phyloP scores from a whole-genome alignment of 2,888 invertebrate genomes.

The Empis stercorea region DNA sequence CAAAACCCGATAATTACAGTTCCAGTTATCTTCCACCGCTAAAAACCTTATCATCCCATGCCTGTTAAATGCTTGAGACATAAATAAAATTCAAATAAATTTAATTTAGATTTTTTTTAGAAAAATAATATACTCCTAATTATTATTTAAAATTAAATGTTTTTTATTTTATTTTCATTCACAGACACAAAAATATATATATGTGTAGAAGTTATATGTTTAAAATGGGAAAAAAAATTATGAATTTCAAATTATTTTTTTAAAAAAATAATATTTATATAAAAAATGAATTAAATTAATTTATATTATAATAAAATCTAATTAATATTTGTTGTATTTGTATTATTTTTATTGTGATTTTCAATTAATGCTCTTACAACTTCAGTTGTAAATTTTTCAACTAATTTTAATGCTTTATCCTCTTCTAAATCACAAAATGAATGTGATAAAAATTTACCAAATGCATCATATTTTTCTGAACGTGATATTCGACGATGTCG shows the following conservation, averaged over 20 bases:
- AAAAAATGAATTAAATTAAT: not conserved
- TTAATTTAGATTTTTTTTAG: too few relatives aligned
- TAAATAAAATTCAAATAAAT: too few relatives aligned
- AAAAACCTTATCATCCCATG: too few relatives aligned
- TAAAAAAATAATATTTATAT: not conserved
- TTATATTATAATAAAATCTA: not conserved
- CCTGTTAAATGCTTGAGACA: too few relatives aligned
- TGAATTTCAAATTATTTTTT: not conserved
- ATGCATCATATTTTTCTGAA: slow-evolving; percentile 25
- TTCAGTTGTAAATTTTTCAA: slow-evolving; percentile 32
- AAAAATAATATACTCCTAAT: too few relatives aligned
- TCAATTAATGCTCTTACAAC: slow-evolving; percentile 27
- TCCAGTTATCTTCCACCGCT: too few relatives aligned
- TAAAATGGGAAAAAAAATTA: not conserved
- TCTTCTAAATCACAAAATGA: slow-evolving; percentile 30
- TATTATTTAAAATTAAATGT: too few relatives aligned
- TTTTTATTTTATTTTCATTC: too few relatives aligned
- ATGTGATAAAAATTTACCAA: slow-evolving; percentile 32
- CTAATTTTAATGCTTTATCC: slow-evolving; percentile 24
- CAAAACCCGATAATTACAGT: too few relatives aligned
- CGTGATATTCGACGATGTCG: slow-evolving; percentile 11
- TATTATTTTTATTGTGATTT: slow-evolving; percentile 9
- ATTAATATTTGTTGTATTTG: not conserved
- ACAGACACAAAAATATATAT: too few relatives aligned
- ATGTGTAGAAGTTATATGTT: too few relatives aligned